phyloP scores from a whole-genome alignment of 2,113 vertebrate genomes.

The Rhinichthys klamathensis region DNA sequence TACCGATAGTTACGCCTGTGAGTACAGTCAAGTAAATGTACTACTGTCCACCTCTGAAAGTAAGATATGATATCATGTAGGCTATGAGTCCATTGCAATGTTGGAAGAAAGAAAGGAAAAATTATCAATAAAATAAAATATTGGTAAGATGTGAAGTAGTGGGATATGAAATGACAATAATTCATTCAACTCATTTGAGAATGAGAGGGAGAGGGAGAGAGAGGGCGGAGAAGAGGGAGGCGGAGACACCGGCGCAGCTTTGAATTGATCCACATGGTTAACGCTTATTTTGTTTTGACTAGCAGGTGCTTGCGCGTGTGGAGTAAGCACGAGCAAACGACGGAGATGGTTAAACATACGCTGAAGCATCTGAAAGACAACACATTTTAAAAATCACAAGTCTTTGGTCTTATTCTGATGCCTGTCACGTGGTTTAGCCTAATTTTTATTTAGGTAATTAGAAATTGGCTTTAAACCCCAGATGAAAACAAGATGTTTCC shows the following conservation, averaged over 20 bases:
- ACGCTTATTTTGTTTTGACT: not conserved
- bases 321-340: not conserved
- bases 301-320: not conserved
- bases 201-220: not conserved
- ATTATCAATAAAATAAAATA: not conserved
- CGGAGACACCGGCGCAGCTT: not conserved
- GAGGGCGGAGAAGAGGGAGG: not conserved
- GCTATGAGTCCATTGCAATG: not conserved
- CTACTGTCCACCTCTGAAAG: too few species aligned
- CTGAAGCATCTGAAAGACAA: not conserved
- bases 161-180: not conserved
- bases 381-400: not conserved
- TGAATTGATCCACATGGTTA: conserved; percentile 22
- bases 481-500: conserved; percentile 24
- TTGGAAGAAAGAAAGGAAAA: not conserved
- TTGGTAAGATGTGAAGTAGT: not conserved
- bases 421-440: not conserved
- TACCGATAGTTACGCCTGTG: too few species aligned
- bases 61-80: not conserved
- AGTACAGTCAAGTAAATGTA: too few species aligned
- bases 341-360: not conserved
- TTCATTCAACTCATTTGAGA: not conserved
- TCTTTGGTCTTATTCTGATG: not conserved
- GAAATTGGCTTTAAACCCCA: not conserved
- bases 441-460: not conserved